These are phyloP conservation scores for Cyanocitta stelleri DNA, from an alignment of 2,113 vertebrate species.

Conservation along the genomic window DNA sequence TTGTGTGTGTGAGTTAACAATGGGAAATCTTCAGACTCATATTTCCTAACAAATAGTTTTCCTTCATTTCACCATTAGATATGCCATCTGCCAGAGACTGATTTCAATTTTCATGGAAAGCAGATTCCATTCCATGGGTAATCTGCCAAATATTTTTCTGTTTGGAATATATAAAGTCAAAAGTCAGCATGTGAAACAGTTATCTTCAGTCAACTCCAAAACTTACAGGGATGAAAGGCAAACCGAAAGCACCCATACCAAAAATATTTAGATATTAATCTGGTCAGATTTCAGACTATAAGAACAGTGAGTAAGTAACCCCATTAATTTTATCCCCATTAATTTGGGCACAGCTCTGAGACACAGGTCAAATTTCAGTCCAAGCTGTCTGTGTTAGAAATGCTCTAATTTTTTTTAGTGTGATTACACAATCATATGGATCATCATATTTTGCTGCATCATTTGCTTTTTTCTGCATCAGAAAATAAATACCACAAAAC, in stretches of 20 bases:
- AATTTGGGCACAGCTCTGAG: neutral
- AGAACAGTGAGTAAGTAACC: neutral
- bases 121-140: neutral
- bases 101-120: neutral
- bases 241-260: fast-evolving
- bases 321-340: neutral
- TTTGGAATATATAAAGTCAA: neutral
- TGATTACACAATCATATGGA: neutral
- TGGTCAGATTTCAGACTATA: neutral
- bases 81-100: neutral
- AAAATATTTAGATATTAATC: neutral
- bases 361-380: neutral
- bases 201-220: neutral
- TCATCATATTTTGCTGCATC: neutral
- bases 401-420: neutral
- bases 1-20: neutral
- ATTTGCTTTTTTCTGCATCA: neutral
- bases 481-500: neutral
- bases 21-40: neutral
- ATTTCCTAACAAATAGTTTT: neutral
- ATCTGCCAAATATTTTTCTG: neutral
- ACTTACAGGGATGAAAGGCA: neutral
- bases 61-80: neutral
- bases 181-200: neutral
- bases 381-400: neutral